These are phyloP conservation scores for Ispidina lecontei DNA, from an alignment of 2,797 vertebrate species.

Conservation along the genomic window DNA sequence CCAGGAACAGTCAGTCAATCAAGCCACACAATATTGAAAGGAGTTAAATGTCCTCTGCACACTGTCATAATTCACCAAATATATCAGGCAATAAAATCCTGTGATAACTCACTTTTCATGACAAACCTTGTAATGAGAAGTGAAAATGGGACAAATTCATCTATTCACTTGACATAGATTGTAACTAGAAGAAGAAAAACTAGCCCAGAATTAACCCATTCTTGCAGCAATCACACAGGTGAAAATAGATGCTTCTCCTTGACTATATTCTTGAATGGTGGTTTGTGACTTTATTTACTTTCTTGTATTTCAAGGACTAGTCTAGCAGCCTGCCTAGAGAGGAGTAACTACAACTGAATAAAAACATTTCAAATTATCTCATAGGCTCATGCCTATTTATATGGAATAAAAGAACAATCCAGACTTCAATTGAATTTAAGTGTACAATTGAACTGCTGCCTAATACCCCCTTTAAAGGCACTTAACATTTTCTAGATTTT, in stretches of 20 bases:
- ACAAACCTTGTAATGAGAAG: constrained; percentile 82
- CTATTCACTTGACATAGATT: constrained; percentile 70
- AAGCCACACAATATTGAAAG: constrained; percentile 60
- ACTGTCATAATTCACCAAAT: constrained; percentile 74
- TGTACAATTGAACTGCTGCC: not conserved
- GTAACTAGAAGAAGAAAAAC: constrained; percentile 51
- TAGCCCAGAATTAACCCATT: constrained; percentile 51
- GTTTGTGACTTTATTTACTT: not conserved
- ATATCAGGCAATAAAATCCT: constrained; percentile 71
- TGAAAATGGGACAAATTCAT: constrained; percentile 78
- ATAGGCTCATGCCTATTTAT: not conserved
- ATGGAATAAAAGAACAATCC: not conserved
- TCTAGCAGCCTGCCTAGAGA: not conserved
- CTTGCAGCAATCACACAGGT: not conserved
- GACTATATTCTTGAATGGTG: not conserved
- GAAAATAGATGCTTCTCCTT: not conserved
- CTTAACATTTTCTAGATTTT: not conserved
- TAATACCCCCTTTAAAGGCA: not conserved
- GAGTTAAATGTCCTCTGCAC: constrained; percentile 74
- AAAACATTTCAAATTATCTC: not conserved
- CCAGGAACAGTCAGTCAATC: constrained; percentile 50
- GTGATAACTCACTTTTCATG: constrained; percentile 78
- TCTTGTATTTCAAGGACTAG: not conserved
- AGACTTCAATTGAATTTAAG: not conserved
- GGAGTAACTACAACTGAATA: not conserved